phyloP scores from a whole-genome alignment of 2,888 invertebrate species.

The Theretra japonica region DNA sequence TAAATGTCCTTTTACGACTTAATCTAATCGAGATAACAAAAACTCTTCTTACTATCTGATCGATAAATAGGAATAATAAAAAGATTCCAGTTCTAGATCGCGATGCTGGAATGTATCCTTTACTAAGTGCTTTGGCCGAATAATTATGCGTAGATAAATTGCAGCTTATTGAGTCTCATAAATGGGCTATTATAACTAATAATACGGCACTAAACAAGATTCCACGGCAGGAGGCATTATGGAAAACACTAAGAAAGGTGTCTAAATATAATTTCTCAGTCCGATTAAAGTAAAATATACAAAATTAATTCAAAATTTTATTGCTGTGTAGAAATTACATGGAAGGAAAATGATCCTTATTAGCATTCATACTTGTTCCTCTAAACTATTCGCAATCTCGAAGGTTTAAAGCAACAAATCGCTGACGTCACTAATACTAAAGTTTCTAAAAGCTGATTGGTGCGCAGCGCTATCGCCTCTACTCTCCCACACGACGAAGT shows the following conservation, averaged over 20 bases:
- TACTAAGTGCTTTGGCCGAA: slow-evolving; percentile 12
- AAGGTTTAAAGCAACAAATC: neutral
- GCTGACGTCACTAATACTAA: neutral
- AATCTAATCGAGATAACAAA: neutral
- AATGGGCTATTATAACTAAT: slow-evolving; percentile 3
- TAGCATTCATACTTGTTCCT: slow-evolving; percentile 2
- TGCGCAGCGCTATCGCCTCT: slow-evolving; percentile 5
- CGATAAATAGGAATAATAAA: neutral
- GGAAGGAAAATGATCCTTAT: neutral
- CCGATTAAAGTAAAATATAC: neutral
- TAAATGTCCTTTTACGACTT: neutral
- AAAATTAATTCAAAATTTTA: neutral
- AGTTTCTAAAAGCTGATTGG: slow-evolving; percentile 8
- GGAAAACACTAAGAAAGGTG: neutral
- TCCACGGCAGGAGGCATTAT: neutral
- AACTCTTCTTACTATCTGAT: neutral
- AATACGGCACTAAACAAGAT: neutral
- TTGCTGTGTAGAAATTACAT: neutral
- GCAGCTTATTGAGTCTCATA: slow-evolving; percentile 16
- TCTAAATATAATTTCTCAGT: neutral
- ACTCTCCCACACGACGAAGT: slow-evolving; percentile 45
- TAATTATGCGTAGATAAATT: slow-evolving; percentile 23
- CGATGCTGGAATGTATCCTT: slow-evolving; percentile 33
- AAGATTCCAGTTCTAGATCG: neutral
- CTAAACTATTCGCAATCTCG: neutral